These are phyloP conservation scores for Eleutherodactylus coqui DNA, from an alignment of 2,797 vertebrate species.

Conservation along the genomic window DNA sequence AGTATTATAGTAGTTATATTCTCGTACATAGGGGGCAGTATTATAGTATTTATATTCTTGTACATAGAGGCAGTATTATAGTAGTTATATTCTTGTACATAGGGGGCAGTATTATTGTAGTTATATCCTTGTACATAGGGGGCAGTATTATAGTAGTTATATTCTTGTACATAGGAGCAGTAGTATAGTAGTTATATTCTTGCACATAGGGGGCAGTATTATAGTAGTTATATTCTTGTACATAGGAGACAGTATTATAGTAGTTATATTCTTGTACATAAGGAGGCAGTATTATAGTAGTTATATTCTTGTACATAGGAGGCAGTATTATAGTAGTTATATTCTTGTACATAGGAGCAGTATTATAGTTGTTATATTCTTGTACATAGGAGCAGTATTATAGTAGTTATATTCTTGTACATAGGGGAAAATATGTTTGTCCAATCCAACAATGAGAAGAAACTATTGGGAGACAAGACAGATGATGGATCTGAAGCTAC, in stretches of 20 bases:
- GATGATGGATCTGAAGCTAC: too few relatives aligned
- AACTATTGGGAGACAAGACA: too few relatives aligned
- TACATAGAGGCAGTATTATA: background rate
- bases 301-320: background rate
- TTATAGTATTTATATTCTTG: background rate
- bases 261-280: background rate
- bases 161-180: background rate
- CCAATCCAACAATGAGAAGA: too few relatives aligned
- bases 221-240: background rate
- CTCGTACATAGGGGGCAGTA: background rate
- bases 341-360: background rate
- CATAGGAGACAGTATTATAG: background rate
- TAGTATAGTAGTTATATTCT: too few relatives aligned
- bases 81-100: background rate
- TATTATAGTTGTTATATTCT: background rate
- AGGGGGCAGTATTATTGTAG: background rate
- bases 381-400: background rate
- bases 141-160: conserved; percentile 15
- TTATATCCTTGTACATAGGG: background rate
- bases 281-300: too few relatives aligned
- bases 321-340: too few relatives aligned
- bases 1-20: conserved; percentile 2
- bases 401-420: background rate
- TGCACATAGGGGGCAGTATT: too few relatives aligned
- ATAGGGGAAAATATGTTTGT: too few relatives aligned